Conservation (phyloP, 2,113 vertebrate genomes). For the Clinocottus analis region DNA sequence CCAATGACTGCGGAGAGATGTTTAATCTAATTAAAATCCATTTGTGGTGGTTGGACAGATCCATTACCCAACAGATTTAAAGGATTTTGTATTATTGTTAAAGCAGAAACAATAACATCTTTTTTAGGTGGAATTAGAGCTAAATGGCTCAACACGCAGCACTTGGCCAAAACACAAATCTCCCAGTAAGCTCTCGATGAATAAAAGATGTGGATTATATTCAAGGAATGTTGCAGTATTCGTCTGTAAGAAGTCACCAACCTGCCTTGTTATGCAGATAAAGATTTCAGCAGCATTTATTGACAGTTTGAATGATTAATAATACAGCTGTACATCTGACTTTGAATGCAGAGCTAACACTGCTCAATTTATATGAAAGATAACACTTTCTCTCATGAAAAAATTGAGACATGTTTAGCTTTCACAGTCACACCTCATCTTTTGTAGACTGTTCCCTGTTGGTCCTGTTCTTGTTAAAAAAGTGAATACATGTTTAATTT, state of each 20-base stretch:
- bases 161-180: conserved; percentile 49
- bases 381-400: conserved; percentile 18
- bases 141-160: conserved; percentile 58
- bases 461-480: background rate
- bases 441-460: background rate
- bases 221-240: conserved; percentile 34
- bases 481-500: background rate
- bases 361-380: conserved; percentile 45
- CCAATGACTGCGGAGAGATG: conserved; percentile 32
- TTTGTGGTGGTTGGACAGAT: conserved; percentile 58
- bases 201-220: conserved; percentile 66
- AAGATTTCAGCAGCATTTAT: conserved; percentile 44
- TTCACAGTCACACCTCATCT: background rate
- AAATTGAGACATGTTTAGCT: conserved; percentile 3
- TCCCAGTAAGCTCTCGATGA: conserved; percentile 45
- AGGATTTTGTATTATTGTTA: conserved; percentile 59
- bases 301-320: conserved; percentile 57
- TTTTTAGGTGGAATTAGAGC: conserved; percentile 52
- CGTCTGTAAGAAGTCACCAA: conserved; percentile 41
- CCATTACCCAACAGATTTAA: conserved; percentile 59
- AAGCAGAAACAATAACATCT: conserved; percentile 59
- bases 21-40: conserved; percentile 70
- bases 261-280: conserved; percentile 50
- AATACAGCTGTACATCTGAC: conserved; percentile 32
- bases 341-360: conserved; percentile 26